Conservation (phyloP, 2,888 invertebrate genomes). For the Leptopilina syphax region DNA sequence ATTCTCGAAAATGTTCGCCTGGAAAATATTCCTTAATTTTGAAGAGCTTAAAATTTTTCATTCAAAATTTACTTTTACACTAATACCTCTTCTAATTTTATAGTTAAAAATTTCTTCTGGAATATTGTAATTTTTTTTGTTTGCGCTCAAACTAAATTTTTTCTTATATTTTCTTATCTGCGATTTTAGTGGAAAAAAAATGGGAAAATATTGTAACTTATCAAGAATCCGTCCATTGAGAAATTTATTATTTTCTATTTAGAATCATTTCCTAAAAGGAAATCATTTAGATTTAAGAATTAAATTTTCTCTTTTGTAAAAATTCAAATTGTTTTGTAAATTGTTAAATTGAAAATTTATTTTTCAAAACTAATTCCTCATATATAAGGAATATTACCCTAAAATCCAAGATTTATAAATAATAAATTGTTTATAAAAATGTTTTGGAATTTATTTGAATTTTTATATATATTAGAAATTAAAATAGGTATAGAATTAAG, state of each 20-base stretch:
- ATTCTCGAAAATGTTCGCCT: too few species aligned
- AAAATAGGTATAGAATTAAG: too few species aligned
- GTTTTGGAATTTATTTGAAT: background rate
- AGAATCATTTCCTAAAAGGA: background rate
- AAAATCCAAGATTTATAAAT: conserved; percentile 3
- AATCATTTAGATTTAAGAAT: background rate
- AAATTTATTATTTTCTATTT: conserved; percentile 9
- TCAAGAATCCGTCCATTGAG: conserved; percentile 73
- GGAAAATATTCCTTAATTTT: too few species aligned
- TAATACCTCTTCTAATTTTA: conserved; percentile 45
- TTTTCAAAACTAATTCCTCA: background rate
- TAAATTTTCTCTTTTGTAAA: conserved; percentile 9
- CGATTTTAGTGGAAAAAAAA: conserved; percentile 50
- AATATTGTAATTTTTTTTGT: conserved; percentile 45
- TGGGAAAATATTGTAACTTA: conserved; percentile 64
- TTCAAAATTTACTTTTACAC: conserved; percentile 13
- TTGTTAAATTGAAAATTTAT: background rate
- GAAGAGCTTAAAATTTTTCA: too few species aligned
- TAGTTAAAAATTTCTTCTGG: conserved; percentile 39
- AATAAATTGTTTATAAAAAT: conserved; percentile 12
- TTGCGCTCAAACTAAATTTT: conserved; percentile 37
- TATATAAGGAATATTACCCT: background rate
- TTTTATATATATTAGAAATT: too few species aligned
- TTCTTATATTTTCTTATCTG: conserved; percentile 28
- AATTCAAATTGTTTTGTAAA: background rate